Conservation (phyloP, 2,888 invertebrate species). For the Glyphotaelius pellucidus region DNA sequence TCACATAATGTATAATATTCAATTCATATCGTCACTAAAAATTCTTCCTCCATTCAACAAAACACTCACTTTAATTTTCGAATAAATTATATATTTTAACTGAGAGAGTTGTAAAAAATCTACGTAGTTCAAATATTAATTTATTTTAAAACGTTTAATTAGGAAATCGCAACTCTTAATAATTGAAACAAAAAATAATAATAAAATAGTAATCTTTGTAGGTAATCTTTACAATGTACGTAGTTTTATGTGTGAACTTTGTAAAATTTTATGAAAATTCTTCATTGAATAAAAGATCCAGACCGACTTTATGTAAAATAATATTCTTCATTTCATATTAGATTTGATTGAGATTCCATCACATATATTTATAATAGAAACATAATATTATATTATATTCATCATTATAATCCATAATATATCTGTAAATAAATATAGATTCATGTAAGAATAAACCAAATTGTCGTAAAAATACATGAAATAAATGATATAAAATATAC, state of each 20-base stretch:
- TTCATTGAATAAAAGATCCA: constrained; percentile 23
- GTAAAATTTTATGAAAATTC: constrained; percentile 18
- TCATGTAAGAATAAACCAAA: constrained; percentile 39
- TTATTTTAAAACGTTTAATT: not conserved
- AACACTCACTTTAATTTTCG: not conserved
- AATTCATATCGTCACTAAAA: not conserved
- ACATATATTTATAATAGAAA: constrained; percentile 28
- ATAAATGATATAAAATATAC: constrained; percentile 9
- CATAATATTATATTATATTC: constrained; percentile 36
- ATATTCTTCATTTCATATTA: constrained; percentile 4
- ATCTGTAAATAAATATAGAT: constrained; percentile 48
- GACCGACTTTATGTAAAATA: constrained; percentile 32
- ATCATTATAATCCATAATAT: constrained; percentile 41
- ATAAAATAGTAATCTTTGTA: not conserved
- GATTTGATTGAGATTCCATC: constrained; percentile 37
- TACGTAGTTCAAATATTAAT: constrained; percentile 5
- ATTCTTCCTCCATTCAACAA: not conserved
- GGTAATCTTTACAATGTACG: not conserved
- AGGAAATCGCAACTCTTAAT: not conserved
- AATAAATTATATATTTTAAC: not conserved
- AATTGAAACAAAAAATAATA: not conserved
- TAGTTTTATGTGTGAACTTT: constrained; percentile 18
- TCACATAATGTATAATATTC: not conserved
- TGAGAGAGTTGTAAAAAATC: constrained; percentile 7
- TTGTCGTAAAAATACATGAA: constrained; percentile 40